Evolutionary conservation across 2,888 invertebrate species (phyloP), one percentile per base, ranked within the genome.

Genomic region (Scrobipalpa costella): DNA sequence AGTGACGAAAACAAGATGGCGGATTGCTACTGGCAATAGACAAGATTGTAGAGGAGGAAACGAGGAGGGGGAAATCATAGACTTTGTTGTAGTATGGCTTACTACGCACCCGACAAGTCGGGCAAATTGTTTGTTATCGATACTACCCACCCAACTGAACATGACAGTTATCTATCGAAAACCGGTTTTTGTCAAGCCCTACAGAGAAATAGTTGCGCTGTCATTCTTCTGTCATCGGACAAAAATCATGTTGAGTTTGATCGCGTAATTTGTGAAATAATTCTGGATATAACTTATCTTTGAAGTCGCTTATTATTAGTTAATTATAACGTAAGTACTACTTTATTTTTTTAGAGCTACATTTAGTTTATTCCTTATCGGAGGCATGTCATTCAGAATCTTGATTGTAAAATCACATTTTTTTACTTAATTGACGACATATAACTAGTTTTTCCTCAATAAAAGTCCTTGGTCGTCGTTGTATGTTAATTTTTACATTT

Each of bases 391-490:
- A 44, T 3, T 3, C 36, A 44, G 27, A 13, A n/a, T 27, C 58
- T 38, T 21, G n/a, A 40, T 47, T 21, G 47, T 27, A 44, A 59
- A 59, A 19, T 67, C 17, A 17, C 67, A 67, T 72, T 77, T 70
- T 72, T 71, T 73, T 71, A 69, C 68, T 55, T 76, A 77, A 76
- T 78, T 81, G 75, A 70, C 73, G 67, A 61, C 50, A 73, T 72
- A 67, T 80, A 84, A 86, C 85, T 69, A 79, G 85, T 85, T 85
- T 84, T 81, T 74, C 80, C 74, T 76, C 75, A 77, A 71, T 68
- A 68, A 68, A 65, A 68, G 84, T 81, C 84, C 83, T 85, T 86
- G 83, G 74, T 72, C 67, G 62, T 76, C 73, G 71, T 70, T 65
- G 74, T 77, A 82, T 77, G 77, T 71, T 76, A 78, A 74, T 80